Evolutionary conservation across 2,797 vertebrate species (phyloP).

Genomic region (Poecilia gillii): DNA sequence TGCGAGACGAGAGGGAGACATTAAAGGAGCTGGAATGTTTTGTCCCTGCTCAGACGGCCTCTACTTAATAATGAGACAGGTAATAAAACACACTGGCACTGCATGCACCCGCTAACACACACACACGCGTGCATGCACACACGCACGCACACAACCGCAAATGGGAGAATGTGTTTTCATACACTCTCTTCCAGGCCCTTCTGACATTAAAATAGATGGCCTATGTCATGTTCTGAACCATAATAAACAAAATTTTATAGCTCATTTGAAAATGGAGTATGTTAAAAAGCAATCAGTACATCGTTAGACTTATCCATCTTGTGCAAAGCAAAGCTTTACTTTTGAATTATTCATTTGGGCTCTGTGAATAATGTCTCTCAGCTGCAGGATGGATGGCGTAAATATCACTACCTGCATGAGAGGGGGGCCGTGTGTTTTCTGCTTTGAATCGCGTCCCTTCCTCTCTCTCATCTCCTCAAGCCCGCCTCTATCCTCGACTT

Average conservation of each 20-base stretch:
- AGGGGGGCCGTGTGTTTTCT: slow-evolving; percentile 55
- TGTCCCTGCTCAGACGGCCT: slow-evolving; percentile 71
- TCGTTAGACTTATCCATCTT: slow-evolving; percentile 76
- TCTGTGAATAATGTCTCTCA: slow-evolving; percentile 63
- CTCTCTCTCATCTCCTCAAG: slow-evolving; percentile 59
- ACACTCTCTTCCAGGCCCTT: slow-evolving; percentile 53
- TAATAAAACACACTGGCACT: slow-evolving; percentile 78
- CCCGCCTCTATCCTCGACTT: slow-evolving; percentile 47
- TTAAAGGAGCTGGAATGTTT: slow-evolving; percentile 83
- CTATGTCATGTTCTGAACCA: slow-evolving; percentile 68
- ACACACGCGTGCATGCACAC: slow-evolving; percentile 51
- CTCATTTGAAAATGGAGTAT: slow-evolving; percentile 74
- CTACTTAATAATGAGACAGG: slow-evolving; percentile 83
- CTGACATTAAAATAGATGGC: slow-evolving; percentile 72
- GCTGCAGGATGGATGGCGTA: slow-evolving; percentile 51
- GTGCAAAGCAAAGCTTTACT: slow-evolving; percentile 60
- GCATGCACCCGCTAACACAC: slow-evolving; percentile 38
- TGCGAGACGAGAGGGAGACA: slow-evolving; percentile 75
- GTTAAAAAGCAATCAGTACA: slow-evolving; percentile 77
- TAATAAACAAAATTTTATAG: slow-evolving; percentile 78
- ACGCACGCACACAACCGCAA: slow-evolving; percentile 23
- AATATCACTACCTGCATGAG: slow-evolving; percentile 69
- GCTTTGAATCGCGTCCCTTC: slow-evolving; percentile 58
- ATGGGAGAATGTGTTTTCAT: slow-evolving; percentile 59
- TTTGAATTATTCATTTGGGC: slow-evolving; percentile 70